Evolutionary conservation across 2,888 invertebrate genomes (phyloP).

Genomic region (Lithosia quadra): DNA sequence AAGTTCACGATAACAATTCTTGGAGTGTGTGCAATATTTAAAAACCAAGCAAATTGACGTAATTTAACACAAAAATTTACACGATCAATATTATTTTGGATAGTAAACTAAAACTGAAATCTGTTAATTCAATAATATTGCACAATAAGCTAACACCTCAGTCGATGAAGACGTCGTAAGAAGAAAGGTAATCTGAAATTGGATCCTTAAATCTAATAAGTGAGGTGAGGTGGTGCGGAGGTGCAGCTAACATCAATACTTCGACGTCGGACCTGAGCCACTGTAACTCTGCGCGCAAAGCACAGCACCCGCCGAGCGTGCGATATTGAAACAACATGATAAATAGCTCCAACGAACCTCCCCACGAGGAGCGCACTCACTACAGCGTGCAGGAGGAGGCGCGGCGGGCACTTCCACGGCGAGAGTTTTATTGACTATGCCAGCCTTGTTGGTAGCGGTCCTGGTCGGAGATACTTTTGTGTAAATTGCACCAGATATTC

Average conservation of each 20-base stretch:
- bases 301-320: background rate
- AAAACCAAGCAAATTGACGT: background rate
- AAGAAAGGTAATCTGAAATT: no score
- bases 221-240: background rate
- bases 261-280: background rate
- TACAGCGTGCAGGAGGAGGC: no score
- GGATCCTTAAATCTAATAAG: no score
- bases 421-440: slow-evolving; percentile 11
- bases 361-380: background rate
- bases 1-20: no score
- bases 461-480: slow-evolving; percentile 8
- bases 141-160: no score
- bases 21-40: background rate
- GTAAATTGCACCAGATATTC: background rate
- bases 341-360: slow-evolving; percentile 6
- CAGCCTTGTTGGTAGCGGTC: slow-evolving; percentile 9
- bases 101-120: background rate
- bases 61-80: background rate
- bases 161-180: no score
- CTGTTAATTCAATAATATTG: background rate
- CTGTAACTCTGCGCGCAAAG: background rate
- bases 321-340: slow-evolving; percentile 17
- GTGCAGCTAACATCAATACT: background rate
- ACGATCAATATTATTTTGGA: background rate
- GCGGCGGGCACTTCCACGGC: background rate